Evolutionary conservation across 2,797 vertebrate species (phyloP), one percentile per base, ranked within the genome.

Genomic region (Poecile montanus): DNA sequence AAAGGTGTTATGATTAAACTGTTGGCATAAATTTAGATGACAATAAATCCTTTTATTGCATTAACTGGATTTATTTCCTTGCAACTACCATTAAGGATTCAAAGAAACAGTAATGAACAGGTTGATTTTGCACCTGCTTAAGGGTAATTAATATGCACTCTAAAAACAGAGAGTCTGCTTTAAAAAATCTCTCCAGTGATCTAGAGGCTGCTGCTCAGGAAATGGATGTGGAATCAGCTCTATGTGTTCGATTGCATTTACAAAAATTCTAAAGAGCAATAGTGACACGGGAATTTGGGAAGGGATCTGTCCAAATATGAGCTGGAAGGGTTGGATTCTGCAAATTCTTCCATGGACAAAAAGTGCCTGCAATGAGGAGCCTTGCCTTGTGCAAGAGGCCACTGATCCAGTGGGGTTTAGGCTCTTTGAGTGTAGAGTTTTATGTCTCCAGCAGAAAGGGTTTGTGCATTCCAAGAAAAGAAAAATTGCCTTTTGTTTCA

Each of bases 1-100:
- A 97, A 97, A 97, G 97, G 98, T 97, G 96, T 97, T 91, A 96
- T 98, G 98, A 98, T 98, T 97, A 97, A 98, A 92, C 79, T 81
- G 96, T 85, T 91, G 88, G 95, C 42, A 72, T 98, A 98, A 98
- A 98, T 98, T 97, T 97, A 96, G 96, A 91, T 87, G 97, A 91
- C 93, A 76, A 94, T 98, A 98, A 98, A 98, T 98, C 97, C 97
- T 97, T 96, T 97, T 96, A 95, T 95, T 84, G 91, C 96, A 97
- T 98, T 98, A 97, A 94, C 91, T 76, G 94, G 93, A 98, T 97
- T 97, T 98, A 97, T 98, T 96, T 91, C 60, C 93, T 94, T 63
- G 93, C 96, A 92, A 96, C 91, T 95, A 74, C 96, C 95, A 85
- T 97, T 97, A 97, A 67, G 62, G 89, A 96, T 96, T 97, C 11